Evolutionary conservation across 2,113 vertebrate genomes (phyloP).

Genomic region (Neodon shergylaensis): DNA sequence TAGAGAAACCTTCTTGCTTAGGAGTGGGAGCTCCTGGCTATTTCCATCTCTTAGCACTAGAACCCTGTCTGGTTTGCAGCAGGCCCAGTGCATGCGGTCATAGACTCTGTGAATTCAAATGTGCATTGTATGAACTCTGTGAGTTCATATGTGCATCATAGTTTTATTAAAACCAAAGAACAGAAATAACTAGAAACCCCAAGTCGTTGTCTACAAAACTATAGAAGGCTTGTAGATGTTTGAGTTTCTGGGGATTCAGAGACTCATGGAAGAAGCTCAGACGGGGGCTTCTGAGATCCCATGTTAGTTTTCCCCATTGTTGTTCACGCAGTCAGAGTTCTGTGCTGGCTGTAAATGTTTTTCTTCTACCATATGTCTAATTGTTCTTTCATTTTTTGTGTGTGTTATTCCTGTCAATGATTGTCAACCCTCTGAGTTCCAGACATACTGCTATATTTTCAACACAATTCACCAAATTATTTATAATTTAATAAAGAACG

Average conservation of each 20-base stretch:
- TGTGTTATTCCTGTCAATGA: not conserved
- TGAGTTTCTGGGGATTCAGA: not conserved
- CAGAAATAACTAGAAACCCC: not conserved
- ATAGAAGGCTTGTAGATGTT: not conserved
- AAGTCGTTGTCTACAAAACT: not conserved
- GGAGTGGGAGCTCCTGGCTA: not conserved
- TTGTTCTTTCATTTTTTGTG: not conserved
- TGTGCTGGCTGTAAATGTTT: not conserved
- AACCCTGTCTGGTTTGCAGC: not conserved
- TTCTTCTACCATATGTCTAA: not conserved
- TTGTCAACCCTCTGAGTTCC: not conserved
- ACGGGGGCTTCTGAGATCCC: fast-evolving
- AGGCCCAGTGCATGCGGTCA: too few relatives aligned
- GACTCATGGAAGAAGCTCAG: not conserved
- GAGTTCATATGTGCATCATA: not conserved
- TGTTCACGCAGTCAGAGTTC: too few relatives aligned
- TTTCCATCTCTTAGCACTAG: not conserved
- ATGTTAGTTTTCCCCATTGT: not conserved
- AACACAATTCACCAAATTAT: not conserved
- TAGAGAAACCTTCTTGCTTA: not conserved
- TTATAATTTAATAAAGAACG: not conserved
- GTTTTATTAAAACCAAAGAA: not conserved
- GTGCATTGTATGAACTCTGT: too few relatives aligned
- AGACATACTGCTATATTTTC: not conserved
- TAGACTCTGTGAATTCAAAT: not conserved